Evolutionary conservation across 1,140 invertebrate genomes (phyloP).

Genomic region (Coboldia fuscipes): DNA sequence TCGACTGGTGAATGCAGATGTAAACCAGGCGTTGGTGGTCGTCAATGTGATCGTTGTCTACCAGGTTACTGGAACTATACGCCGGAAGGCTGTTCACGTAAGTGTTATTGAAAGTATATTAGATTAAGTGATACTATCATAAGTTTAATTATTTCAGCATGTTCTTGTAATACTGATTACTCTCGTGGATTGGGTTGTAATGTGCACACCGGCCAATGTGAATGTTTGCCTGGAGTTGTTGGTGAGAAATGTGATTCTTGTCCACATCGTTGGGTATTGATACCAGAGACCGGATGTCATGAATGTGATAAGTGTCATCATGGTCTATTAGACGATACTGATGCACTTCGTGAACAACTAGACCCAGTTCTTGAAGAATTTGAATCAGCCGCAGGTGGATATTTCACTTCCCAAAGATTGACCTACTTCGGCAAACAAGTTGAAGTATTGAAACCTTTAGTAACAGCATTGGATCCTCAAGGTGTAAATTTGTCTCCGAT

Average conservation of each 20-base stretch:
- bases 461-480: slow-evolving; percentile 38
- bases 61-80: slow-evolving; percentile 89
- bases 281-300: slow-evolving; percentile 40
- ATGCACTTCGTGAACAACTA: slow-evolving; percentile 39
- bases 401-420: slow-evolving; percentile 54
- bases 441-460: slow-evolving; percentile 34
- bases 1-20: slow-evolving; percentile 69
- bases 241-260: slow-evolving; percentile 91
- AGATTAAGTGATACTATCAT: background rate
- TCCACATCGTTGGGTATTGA: slow-evolving; percentile 59
- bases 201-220: slow-evolving; percentile 71
- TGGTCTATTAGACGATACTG: slow-evolving; percentile 67
- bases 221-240: slow-evolving; percentile 84
- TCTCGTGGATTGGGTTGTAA: slow-evolving; percentile 79
- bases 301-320: slow-evolving; percentile 80
- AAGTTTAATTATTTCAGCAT: slow-evolving; percentile 29
- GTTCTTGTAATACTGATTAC: slow-evolving; percentile 69
- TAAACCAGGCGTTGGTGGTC: slow-evolving; percentile 68
- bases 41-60: slow-evolving; percentile 70
- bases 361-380: slow-evolving; percentile 46
- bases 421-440: slow-evolving; percentile 49
- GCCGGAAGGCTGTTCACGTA: slow-evolving; percentile 64
- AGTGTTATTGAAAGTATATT: slow-evolving; percentile 24
- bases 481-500: slow-evolving; percentile 37
- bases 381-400: slow-evolving; percentile 38